Evolutionary conservation across 2,797 vertebrate genomes (phyloP), one percentile per base, ranked within the genome.

Genomic region (Alcedo atthis): DNA sequence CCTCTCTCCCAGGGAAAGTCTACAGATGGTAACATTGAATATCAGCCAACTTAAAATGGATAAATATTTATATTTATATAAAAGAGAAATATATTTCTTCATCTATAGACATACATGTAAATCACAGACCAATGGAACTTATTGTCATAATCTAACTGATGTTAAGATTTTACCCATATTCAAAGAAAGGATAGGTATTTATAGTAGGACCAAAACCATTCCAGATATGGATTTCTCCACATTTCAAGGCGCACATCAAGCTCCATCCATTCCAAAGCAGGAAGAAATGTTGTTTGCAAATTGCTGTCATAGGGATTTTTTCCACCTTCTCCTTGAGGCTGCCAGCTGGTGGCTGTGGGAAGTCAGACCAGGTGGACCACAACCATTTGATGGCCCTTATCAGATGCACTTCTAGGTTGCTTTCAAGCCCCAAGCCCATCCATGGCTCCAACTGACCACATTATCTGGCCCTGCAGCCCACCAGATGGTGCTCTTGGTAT

Each of bases 401-500:
- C 40, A 67, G 51, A 37, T 15, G 35, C 46, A 12, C 20, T 73
- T 62, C 6, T 58, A 53, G 32, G 55, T 25, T 59, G 35, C 20
- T 88, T 58, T 37, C 22, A 53, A 22, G 43, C 17, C 32, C 26
- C 12, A 42, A 62, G 33, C 28, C 51, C 66, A 68, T 26, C 25
- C 49, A 21, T 8, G 6, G 33, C 64, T 77, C 64, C 5, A 5
- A 3, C 6, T 3, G 2, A 18, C 66, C 5, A 2, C 1, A 0
- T 45, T 84, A 42, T 61, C 75, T 8, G 5, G 78, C 33, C 62
- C 83, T 1, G 16, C 35, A 85, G 94, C 92, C 96, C 96, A 96
- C 89, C 91, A 96, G 96, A 95, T 96, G 96, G 95, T 95, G 95
- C 96, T 97, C 95, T 96, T 30, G 18, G 90, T 92, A 94, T 94